Conservation (phyloP, 2,797 vertebrate species). For the Coluber constrictor region DNA sequence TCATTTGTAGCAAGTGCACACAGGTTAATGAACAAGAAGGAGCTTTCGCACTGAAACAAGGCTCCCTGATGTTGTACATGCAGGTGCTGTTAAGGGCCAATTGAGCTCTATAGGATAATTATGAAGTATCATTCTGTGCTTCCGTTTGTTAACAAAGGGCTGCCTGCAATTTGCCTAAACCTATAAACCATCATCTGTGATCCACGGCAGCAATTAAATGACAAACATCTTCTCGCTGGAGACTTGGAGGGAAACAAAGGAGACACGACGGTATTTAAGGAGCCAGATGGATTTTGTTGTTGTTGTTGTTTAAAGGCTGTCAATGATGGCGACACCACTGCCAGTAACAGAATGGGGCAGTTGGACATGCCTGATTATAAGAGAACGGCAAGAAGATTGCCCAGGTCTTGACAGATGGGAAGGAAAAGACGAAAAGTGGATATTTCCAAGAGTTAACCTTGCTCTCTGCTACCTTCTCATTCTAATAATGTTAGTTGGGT, state of each 20-base stretch:
- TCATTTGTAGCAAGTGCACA: slow-evolving; percentile 78
- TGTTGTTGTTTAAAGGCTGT: slow-evolving; percentile 50
- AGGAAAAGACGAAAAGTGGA: slow-evolving; percentile 18
- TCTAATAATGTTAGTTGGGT: neutral
- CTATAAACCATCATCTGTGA: slow-evolving; percentile 84
- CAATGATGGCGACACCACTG: slow-evolving; percentile 64
- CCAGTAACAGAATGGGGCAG: slow-evolving; percentile 56
- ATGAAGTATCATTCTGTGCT: slow-evolving; percentile 73
- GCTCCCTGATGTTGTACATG: slow-evolving; percentile 75
- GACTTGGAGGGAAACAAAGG: slow-evolving; percentile 72
- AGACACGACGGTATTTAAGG: slow-evolving; percentile 68
- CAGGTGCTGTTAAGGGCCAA: slow-evolving; percentile 78
- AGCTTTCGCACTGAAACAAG: slow-evolving; percentile 78
- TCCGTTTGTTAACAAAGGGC: slow-evolving; percentile 78
- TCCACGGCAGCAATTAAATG: slow-evolving; percentile 76
- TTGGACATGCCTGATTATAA: slow-evolving; percentile 37
- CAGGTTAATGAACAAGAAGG: slow-evolving; percentile 82
- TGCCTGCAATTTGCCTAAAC: slow-evolving; percentile 81
- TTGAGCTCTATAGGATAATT: slow-evolving; percentile 80
- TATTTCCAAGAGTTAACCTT: neutral
- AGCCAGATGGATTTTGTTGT: slow-evolving; percentile 75
- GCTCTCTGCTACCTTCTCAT: neutral
- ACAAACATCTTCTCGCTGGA: slow-evolving; percentile 74
- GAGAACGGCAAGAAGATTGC: slow-evolving; percentile 51
- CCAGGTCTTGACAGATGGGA: slow-evolving; percentile 30